Evolutionary conservation across 2,797 vertebrate genomes (phyloP), one percentile per base, ranked within the genome.

Genomic region (Cetoscarus ocellatus): DNA sequence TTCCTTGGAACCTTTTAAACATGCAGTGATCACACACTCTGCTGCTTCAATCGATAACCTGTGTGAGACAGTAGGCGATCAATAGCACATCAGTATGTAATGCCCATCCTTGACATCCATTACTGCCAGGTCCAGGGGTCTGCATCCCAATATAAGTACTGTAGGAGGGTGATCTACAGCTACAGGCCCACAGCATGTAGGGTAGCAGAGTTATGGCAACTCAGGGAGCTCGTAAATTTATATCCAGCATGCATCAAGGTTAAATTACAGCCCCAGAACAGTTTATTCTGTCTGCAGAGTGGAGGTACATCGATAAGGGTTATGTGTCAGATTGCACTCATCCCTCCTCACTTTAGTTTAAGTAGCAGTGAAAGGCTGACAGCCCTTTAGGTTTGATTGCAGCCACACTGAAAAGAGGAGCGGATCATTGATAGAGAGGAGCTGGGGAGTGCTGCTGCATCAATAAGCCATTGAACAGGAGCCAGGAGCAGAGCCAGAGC

Each of bases 31-130:
- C 70, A 75, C 84, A 84, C 79, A 75, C 77, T 65, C 74, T 18
- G 54, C 63, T 77, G 75, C 72, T 70, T 77, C 65, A 77, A 87
- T 89, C 87, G 79, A 80, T 88, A 70, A 53, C 35, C 62, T 50
- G 61, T 72, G 55, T 61, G 36, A 75, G 45, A 69, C 50, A 67
- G 75, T 15, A 61, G 61, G 71, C 12, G 44, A 86, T 88, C 86
- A 86, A 89, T 91, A 90, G 69, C 49, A 62, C 72, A 76, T 77
- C 70, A 75, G 75, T 58, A 53, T 82, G 82, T 86, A 82, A 86
- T 87, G 50, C 78, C 81, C 70, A 67, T 80, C 69, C 45, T 61
- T 72, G 77, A 83, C 79, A 86, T 84, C 73, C 69, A 82, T 87
- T 83, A 74, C 71, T 48, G 63, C 53, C 72, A 50, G 76, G 68